Evolutionary conservation across 2,113 vertebrate species (phyloP).

Genomic region (Crypturellus undulatus): DNA sequence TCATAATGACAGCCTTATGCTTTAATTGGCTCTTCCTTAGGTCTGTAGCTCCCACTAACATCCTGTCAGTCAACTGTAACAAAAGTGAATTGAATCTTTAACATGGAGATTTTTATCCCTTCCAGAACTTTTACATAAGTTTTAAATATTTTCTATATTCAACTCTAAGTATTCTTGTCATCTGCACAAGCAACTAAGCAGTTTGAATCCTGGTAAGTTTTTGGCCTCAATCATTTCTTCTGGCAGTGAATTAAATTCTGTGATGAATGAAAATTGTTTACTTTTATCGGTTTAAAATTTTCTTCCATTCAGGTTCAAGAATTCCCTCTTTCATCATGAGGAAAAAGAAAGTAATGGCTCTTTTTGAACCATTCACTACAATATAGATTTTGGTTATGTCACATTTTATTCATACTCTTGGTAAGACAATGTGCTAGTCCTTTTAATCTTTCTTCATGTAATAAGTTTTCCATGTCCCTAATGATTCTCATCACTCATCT

Average conservation of each 20-base stretch:
- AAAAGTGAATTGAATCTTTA: neutral
- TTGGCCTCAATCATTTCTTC: neutral
- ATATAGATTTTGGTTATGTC: neutral
- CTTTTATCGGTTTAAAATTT: neutral
- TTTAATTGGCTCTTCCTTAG: neutral
- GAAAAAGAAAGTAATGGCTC: neutral
- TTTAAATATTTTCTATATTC: neutral
- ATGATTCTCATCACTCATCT: neutral
- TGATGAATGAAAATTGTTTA: neutral
- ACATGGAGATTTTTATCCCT: neutral
- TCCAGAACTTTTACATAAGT: neutral
- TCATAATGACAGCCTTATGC: neutral
- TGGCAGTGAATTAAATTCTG: neutral
- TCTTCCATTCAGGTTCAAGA: neutral
- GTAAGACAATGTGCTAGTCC: neutral
- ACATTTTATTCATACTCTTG: neutral
- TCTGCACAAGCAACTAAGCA: neutral
- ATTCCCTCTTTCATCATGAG: neutral
- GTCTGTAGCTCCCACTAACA: neutral
- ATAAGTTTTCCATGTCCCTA: neutral
- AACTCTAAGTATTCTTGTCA: neutral
- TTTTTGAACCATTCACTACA: neutral
- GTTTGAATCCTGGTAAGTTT: neutral
- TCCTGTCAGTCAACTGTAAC: neutral
- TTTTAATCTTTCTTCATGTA: neutral